Percentiles rank a stretch among this genome's conserved stretches.
Conservation (phyloP, 1,140 invertebrate species). For the Brachionus koreanus region DNA sequence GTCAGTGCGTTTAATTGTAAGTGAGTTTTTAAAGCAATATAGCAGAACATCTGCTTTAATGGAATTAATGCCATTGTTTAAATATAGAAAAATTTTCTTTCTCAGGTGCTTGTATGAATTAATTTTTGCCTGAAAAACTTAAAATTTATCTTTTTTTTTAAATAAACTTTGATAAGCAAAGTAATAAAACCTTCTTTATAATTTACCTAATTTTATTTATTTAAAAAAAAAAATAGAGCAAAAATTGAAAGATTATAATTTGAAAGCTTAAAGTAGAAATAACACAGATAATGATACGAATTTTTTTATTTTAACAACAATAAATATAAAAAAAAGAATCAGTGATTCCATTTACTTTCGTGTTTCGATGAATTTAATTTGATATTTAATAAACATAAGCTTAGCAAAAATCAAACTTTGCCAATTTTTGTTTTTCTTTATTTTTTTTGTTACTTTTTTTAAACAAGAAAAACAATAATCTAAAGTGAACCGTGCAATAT, state of each 20-base stretch:
- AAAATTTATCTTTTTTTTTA: neutral
- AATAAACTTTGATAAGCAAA: neutral
- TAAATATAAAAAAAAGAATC: neutral
- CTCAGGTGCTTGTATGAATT: neutral
- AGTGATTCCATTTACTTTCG: conserved; percentile 26
- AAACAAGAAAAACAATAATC: neutral
- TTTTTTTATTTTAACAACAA: neutral
- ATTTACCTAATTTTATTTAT: neutral
- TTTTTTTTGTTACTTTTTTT: neutral
- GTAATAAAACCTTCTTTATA: neutral
- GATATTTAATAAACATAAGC: conserved; percentile 26
- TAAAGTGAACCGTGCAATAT: conserved; percentile 1
- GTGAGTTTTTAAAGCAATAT: neutral
- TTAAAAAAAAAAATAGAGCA: neutral
- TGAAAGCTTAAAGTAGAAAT: conserved; percentile 19
- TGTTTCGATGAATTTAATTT: neutral
- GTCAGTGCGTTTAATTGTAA: neutral
- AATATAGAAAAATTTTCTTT: neutral
- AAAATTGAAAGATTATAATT: conserved; percentile 8
- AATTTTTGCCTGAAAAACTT: neutral
- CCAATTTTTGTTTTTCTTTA: neutral
- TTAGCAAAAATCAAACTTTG: neutral
- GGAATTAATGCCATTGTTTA: neutral
- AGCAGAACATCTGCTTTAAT: neutral
- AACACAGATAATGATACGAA: conserved; percentile 8